Percentiles rank a stretch among this genome's conserved stretches.
Evolutionary conservation across 1,140 invertebrate species (phyloP).

Genomic region (Leptinotarsa undecemlineata): DNA sequence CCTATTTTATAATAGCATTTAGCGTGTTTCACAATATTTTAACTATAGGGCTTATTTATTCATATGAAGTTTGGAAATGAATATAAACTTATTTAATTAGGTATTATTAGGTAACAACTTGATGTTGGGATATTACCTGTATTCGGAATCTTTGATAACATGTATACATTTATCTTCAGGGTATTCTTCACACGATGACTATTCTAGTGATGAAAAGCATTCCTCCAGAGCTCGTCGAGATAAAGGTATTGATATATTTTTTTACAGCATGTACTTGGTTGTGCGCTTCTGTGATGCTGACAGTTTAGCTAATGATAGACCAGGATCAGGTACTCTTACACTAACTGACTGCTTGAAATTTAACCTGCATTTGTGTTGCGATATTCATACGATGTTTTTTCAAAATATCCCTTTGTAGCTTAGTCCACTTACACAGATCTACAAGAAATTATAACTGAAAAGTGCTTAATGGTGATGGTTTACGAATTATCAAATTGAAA

Average conservation of each 20-base stretch:
- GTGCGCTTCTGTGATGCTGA: not conserved
- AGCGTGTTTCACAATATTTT: too few species aligned
- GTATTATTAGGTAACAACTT: too few species aligned
- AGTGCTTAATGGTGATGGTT: too few species aligned
- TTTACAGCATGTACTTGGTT: not conserved
- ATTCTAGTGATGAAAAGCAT: slow-evolving; percentile 51
- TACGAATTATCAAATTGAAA: too few species aligned
- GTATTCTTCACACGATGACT: slow-evolving; percentile 55
- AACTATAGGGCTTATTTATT: too few species aligned
- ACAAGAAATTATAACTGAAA: too few species aligned
- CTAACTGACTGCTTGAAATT: slow-evolving; percentile 9
- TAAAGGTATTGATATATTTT: slow-evolving; percentile 41
- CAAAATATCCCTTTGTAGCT: too few species aligned
- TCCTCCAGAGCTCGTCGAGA: slow-evolving; percentile 46
- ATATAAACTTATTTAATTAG: too few species aligned
- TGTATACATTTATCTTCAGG: slow-evolving; percentile 40
- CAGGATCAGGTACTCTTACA: not conserved
- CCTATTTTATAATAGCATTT: too few species aligned
- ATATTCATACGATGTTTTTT: too few species aligned
- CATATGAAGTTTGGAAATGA: too few species aligned
- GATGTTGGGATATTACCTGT: not conserved
- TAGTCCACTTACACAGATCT: too few species aligned
- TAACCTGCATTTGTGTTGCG: not conserved
- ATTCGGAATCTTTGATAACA: not conserved
- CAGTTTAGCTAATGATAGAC: not conserved